Conservation (phyloP, 2,797 vertebrate genomes). For the Cuculus canorus region DNA sequence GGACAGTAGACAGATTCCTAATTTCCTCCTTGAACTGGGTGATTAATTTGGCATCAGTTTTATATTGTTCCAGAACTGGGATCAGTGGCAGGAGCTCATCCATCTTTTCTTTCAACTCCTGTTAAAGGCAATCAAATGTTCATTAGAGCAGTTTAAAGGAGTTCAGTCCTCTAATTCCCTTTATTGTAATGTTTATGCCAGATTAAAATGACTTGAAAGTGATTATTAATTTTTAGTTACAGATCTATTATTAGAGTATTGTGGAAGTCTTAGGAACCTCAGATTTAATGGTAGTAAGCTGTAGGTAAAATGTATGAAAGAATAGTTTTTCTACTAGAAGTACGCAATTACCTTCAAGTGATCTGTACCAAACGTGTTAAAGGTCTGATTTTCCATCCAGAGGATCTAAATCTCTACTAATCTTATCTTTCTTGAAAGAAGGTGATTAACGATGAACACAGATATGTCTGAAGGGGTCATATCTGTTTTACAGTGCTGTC, state of each 20-base stretch:
- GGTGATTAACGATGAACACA: neutral
- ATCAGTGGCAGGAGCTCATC: slow-evolving; percentile 95
- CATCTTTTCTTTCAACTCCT: slow-evolving; percentile 98
- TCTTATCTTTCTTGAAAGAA: neutral
- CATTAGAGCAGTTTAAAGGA: slow-evolving; percentile 22
- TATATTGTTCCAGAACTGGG: slow-evolving; percentile 98
- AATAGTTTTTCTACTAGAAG: neutral
- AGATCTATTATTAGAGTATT: neutral
- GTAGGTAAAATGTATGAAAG: neutral
- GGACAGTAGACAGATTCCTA: slow-evolving; percentile 89
- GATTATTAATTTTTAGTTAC: neutral
- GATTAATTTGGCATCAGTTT: slow-evolving; percentile 94
- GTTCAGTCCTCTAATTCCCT: neutral
- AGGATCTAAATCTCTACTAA: neutral
- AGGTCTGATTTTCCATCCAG: neutral
- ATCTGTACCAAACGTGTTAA: neutral
- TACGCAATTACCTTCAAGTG: neutral
- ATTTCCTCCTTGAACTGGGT: slow-evolving; percentile 98
- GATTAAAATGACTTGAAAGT: slow-evolving; percentile 3
- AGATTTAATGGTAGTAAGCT: neutral
- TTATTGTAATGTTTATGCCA: neutral
- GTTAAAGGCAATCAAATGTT: slow-evolving; percentile 30
- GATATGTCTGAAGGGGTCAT: neutral
- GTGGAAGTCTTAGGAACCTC: neutral
- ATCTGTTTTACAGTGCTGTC: neutral